Conservation (phyloP, 2,113 vertebrate species). For the Eleginops maclovinus region DNA sequence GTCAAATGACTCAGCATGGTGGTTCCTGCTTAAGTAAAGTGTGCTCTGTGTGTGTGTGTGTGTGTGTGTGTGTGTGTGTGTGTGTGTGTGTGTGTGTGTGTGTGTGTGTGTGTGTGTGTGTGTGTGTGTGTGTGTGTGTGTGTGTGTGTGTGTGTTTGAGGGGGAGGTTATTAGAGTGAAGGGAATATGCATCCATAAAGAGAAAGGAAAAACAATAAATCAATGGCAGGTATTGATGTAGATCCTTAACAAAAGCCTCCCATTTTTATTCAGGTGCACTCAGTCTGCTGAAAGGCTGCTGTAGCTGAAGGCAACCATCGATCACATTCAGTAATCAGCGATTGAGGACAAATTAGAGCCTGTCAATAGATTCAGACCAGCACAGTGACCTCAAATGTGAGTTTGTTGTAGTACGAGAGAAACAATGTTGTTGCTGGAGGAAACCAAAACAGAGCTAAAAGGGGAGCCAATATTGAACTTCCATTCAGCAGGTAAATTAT, state of each 20-base stretch:
- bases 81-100: neutral
- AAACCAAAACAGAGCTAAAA: neutral
- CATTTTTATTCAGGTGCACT: constrained; percentile 47
- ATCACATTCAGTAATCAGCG: constrained; percentile 58
- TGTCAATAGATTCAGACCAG: constrained; percentile 8
- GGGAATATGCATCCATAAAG: constrained; percentile 28
- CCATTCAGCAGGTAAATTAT: neutral
- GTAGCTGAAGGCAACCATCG: constrained; percentile 47
- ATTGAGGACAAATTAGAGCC: constrained; percentile 47
- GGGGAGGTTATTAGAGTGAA: constrained; percentile 48
- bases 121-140: neutral
- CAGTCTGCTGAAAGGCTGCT: constrained; percentile 20
- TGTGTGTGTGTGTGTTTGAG: neutral
- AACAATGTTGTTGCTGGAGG: neutral
- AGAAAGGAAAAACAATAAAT: constrained; percentile 58
- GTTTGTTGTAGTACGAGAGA: neutral
- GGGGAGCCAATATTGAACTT: neutral
- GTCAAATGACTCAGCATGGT: constrained; percentile 67
- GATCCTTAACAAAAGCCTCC: constrained; percentile 39
- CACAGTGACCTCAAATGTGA: neutral
- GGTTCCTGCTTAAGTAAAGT: constrained; percentile 27
- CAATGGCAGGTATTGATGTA: constrained; percentile 56
- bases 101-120: neutral
- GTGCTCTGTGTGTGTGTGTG: constrained; percentile 8
- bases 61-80: constrained; percentile 1